Evolutionary conservation across 2,888 invertebrate species (phyloP).

Genomic region (Dolichomitus sp.): DNA sequence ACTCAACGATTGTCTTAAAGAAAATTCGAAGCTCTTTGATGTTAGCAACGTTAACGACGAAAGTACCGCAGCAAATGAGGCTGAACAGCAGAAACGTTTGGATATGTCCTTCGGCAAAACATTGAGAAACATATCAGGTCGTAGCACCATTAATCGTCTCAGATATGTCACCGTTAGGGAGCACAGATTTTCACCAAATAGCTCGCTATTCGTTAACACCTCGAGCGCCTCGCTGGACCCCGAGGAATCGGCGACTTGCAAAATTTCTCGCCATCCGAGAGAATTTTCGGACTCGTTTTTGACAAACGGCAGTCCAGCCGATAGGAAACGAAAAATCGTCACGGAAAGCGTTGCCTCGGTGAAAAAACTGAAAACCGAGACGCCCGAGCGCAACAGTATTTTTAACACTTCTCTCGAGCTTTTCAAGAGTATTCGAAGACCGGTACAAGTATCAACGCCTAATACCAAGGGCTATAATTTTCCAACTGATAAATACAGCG

Average conservation of each 20-base stretch:
- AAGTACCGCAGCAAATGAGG: constrained; percentile 44
- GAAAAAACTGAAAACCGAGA: constrained; percentile 78
- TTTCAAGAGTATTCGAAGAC: constrained; percentile 76
- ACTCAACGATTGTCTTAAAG: constrained; percentile 81
- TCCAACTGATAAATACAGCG: constrained; percentile 71
- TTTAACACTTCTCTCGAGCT: constrained; percentile 77
- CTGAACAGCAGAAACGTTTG: constrained; percentile 28
- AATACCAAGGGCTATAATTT: constrained; percentile 74
- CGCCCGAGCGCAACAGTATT: constrained; percentile 70
- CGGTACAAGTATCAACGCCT: constrained; percentile 79
- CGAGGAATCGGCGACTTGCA: constrained; percentile 74
- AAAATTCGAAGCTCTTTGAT: constrained; percentile 75
- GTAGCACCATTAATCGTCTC: constrained; percentile 80
- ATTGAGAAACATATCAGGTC: constrained; percentile 81
- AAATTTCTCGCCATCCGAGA: constrained; percentile 73
- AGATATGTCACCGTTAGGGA: constrained; percentile 79
- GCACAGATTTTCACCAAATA: constrained; percentile 80
- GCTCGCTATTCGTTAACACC: constrained; percentile 83
- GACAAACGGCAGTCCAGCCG: constrained; percentile 74
- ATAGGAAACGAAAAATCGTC: constrained; percentile 78
- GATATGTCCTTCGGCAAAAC: constrained; percentile 83
- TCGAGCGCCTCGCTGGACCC: constrained; percentile 75
- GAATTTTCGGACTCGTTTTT: constrained; percentile 69
- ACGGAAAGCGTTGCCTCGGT: constrained; percentile 52
- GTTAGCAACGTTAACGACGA: constrained; percentile 57